phyloP scores from a whole-genome alignment of 2,797 vertebrate species.

The Tenualosa thibaudeaui region DNA sequence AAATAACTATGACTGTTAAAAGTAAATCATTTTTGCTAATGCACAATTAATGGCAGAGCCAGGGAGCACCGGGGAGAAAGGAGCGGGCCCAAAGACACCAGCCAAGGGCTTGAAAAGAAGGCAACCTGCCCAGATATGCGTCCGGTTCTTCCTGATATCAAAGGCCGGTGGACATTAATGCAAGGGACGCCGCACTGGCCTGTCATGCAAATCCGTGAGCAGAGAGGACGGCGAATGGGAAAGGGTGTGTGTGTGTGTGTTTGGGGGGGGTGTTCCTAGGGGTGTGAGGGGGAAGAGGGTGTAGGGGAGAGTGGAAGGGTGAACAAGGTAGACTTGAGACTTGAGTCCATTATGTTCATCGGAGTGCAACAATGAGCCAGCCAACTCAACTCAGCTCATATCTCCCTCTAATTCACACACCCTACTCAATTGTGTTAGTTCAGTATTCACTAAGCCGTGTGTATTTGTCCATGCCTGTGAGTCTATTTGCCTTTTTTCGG shows the following conservation, averaged over 20 bases:
- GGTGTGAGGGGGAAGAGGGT: constrained; percentile 52
- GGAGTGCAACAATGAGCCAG: constrained; percentile 83
- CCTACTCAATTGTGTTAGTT: constrained; percentile 53
- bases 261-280: not conserved
- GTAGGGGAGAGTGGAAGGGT: too few relatives aligned
- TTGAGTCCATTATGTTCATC: constrained; percentile 83
- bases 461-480: constrained; percentile 55
- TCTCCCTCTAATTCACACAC: constrained; percentile 58
- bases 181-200: constrained; percentile 76
- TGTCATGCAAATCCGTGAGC: constrained; percentile 82
- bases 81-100: constrained; percentile 85
- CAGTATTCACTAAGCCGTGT: constrained; percentile 44
- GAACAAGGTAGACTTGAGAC: constrained; percentile 1
- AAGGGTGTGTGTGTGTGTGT: constrained; percentile 56
- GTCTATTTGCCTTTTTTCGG: constrained; percentile 30
- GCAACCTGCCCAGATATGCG: constrained; percentile 80
- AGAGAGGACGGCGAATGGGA: constrained; percentile 46
- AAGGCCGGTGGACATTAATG: constrained; percentile 82
- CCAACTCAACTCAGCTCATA: constrained; percentile 80
- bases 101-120: constrained; percentile 87
- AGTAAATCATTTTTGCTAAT: constrained; percentile 99
- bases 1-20: constrained; percentile 99
- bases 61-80: constrained; percentile 82
- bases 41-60: constrained; percentile 98
- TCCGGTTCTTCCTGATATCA: constrained; percentile 74